These are phyloP conservation scores for Turdus rufiventris DNA, from an alignment of 2,113 vertebrate species.

Conservation along the genomic window DNA sequence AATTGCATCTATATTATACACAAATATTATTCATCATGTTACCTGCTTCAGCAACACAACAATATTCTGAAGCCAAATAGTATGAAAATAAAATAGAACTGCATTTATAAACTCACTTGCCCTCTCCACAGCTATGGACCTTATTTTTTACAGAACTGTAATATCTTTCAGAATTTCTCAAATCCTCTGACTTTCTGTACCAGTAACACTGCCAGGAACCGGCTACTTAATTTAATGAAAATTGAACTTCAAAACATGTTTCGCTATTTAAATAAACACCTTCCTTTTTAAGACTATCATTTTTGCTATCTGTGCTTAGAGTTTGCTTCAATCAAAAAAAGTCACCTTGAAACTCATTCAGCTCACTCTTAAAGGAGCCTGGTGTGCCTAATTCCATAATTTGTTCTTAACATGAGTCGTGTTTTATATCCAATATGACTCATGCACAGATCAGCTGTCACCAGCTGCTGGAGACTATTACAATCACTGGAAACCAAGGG, in stretches of 20 bases:
- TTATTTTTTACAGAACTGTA: not conserved
- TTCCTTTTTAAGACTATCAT: not conserved
- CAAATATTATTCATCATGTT: not conserved
- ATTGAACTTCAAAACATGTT: not conserved
- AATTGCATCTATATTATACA: not conserved
- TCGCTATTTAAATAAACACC: not conserved
- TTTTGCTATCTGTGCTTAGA: not conserved
- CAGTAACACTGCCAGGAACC: not conserved
- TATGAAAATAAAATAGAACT: not conserved
- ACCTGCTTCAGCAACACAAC: not conserved
- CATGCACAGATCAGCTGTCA: not conserved
- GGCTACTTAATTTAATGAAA: not conserved
- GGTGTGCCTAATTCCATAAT: not conserved
- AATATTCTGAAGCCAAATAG: not conserved
- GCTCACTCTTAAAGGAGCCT: not conserved
- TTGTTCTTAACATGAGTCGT: not conserved
- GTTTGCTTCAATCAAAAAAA: not conserved
- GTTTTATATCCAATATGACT: not conserved
- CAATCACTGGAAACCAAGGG: not conserved
- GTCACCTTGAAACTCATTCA: slow-evolving; percentile 8
- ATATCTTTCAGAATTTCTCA: not conserved
- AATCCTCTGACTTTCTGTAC: not conserved
- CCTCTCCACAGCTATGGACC: not conserved
- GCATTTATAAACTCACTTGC: not conserved
- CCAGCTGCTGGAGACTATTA: not conserved